A percentile compares a stretch with the other conserved stretches of the same genome.
Evolutionary conservation across 2,888 invertebrate genomes (phyloP).

Genomic region (Parnassius mnemosyne): DNA sequence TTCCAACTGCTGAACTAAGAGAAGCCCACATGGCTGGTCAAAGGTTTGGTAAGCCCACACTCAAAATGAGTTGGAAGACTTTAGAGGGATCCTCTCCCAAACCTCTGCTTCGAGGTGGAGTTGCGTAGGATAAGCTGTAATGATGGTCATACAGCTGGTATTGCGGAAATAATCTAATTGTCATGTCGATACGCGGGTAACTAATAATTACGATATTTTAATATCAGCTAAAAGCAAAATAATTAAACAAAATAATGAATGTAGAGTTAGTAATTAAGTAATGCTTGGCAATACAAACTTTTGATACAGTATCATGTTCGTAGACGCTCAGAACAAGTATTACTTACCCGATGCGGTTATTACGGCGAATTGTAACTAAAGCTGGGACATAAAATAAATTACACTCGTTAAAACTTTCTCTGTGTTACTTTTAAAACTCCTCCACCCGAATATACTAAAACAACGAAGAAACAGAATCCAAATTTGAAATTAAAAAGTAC

Average conservation of each 20-base stretch:
- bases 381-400: slow-evolving; percentile 21
- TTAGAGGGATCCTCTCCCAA: too few species aligned
- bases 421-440: slow-evolving; percentile 17
- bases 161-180: too few species aligned
- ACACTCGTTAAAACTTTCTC: slow-evolving; percentile 24
- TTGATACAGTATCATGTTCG: not conserved
- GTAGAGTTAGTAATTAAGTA: not conserved
- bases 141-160: too few species aligned
- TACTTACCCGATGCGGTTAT: slow-evolving; percentile 13
- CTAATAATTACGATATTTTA: too few species aligned
- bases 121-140: too few species aligned
- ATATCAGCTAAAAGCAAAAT: too few species aligned
- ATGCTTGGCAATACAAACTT: slow-evolving; percentile 2
- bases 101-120: too few species aligned
- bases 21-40: too few species aligned
- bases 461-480: slow-evolving; percentile 3
- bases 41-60: too few species aligned
- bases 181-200: too few species aligned
- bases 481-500: slow-evolving; percentile 19
- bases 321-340: slow-evolving; percentile 5
- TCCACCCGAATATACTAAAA: slow-evolving; percentile 6
- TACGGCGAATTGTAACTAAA: slow-evolving; percentile 14
- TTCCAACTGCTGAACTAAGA: too few species aligned
- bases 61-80: too few species aligned
- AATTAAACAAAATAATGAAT: not conserved